Evolutionary conservation across 1,140 invertebrate genomes (phyloP).

Genomic region (Heliconius nattereri): DNA sequence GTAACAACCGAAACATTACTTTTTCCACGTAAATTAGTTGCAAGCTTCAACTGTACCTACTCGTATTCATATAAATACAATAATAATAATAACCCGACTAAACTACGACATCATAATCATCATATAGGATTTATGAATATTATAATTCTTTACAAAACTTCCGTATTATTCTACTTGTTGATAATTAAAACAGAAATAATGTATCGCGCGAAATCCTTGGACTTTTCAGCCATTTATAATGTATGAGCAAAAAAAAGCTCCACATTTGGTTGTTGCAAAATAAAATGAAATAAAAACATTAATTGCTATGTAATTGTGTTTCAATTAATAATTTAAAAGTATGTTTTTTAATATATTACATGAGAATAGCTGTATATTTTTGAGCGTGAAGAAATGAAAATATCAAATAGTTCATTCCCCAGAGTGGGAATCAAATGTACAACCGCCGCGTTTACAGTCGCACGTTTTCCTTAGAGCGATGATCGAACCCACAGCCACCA

Average conservation of each 20-base stretch:
- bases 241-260: not conserved
- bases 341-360: not conserved
- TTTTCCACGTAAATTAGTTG: too few relatives aligned
- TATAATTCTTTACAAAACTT: not conserved
- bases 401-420: too few relatives aligned
- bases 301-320: not conserved
- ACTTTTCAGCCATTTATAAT: not conserved
- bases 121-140: not conserved
- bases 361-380: too few relatives aligned
- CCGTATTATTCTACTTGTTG: not conserved
- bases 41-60: too few relatives aligned
- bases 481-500: too few relatives aligned
- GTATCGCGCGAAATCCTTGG: not conserved
- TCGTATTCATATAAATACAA: not conserved
- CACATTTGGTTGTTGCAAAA: not conserved
- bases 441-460: too few relatives aligned
- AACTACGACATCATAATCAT: not conserved
- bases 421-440: too few relatives aligned
- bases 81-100: not conserved
- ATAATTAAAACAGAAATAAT: not conserved
- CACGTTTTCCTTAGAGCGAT: too few relatives aligned
- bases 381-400: too few relatives aligned
- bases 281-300: not conserved
- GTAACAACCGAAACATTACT: too few relatives aligned
- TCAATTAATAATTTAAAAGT: not conserved